Evolutionary conservation across 2,113 vertebrate genomes (phyloP), one percentile per base, ranked within the genome.

Genomic region (Turdus rufiventris): DNA sequence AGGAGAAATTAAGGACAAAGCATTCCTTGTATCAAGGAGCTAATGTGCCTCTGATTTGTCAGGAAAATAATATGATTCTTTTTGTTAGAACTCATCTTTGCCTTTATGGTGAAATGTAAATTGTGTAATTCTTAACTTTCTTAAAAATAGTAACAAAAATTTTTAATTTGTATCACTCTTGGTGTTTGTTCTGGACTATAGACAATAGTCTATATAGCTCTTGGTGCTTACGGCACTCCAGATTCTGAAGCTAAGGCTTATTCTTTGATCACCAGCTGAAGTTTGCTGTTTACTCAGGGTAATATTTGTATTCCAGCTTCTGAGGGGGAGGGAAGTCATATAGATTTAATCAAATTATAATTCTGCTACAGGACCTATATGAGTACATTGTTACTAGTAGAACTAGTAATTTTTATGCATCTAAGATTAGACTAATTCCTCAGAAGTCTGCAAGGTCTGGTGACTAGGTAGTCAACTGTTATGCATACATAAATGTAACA

Each of bases 371-470:
- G 60, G 34, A 89, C 45, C 7, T 18, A 31, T 17, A n/a, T 51
- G 9, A 86, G 25, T 43, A 45, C 6, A 50, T 61, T 61, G 40
- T 62, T 70, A 28, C 51, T 60, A 45, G 14, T 67, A 78, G 36
- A 85, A 66, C 29, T 58, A 29, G 26, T 82, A 38, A 56, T 42
- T 75, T 66, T 38, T 47, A 62, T 74, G 8, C 24, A 31, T 23
- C 34, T 54, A 26, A 88, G 33, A 67, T 78, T 38, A 88, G 38
- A 58, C 8, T 91, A 67, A 82, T 85, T 93, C 29, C 34, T 89
- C 48, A 71, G 33, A 72, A 67, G 26, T 78, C 61, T 51, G 9
- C 1, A 5, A 47, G 20, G 16, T 82, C 51, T 74, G 38, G 34
- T 63, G 50, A 68, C 34, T 65, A 38, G 15, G 9, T 89, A 56